Base-by-base conservation (phyloP, 2,113 vertebrate species). In the Jaculus jaculus region DNA sequence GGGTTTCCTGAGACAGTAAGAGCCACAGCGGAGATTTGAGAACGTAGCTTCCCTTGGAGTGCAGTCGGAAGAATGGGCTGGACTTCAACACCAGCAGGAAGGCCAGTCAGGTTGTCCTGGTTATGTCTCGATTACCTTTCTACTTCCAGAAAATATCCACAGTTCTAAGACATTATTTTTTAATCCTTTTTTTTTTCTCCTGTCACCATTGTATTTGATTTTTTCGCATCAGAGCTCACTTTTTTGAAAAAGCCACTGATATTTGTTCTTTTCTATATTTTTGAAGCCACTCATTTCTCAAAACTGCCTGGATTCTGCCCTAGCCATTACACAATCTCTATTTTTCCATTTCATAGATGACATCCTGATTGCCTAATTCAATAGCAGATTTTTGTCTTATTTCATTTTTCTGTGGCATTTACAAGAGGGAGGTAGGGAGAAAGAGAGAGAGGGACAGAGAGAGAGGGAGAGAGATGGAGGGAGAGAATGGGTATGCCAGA, bases 221-320 rank as follows among this genome's bases (percentile, higher is more conserved):
- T 92, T 90, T 87, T 87, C 58, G 84, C 81, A 90, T 89, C 34
- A 80, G 18, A 63, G 58, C 21, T 95, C 69, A 84, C 66, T 18
- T 90, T 75, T 61, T 47, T 75, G 11, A n/a, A 88, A 95, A 90
- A 92, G 68, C 12, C 16, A 84, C 84, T 87, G 87, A n/a, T 91
- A 84, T 95, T 87, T 94, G 42, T 28, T 84, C n/a, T 69, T 61
- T 93, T 94, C 91, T 93, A 77, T 84, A 8, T 91, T 92, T 73
- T 68, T 60, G 58, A 37, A 21, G 6, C 13, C 80, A 47, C 32
- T 84, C 74, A 92, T 66, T 79, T 37, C 79, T 92, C 83, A 88
- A 7, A 61, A 80, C 65, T 84, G 7, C 51, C 26, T 28, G 37
- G 75, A 61, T 13, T 60, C 54, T 51, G 18, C 37, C 60, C 28